Base-by-base conservation (phyloP, 2,888 invertebrate species). In the Pimpla rufipes region DNA sequence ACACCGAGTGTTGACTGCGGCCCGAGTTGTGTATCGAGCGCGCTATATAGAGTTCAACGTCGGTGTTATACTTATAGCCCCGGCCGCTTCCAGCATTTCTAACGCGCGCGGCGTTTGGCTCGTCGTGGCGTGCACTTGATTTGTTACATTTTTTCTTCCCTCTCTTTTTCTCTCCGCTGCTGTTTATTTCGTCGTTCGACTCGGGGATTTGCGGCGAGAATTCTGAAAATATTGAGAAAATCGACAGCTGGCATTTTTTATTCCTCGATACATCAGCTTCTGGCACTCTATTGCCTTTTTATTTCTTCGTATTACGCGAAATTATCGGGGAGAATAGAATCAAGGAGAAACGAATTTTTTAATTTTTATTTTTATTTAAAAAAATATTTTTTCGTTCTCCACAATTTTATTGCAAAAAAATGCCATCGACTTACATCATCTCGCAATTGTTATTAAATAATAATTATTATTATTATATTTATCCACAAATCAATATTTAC, bases 41-140 rank as follows among this genome's bases (percentile, higher is more conserved):
- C 37, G 18, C 37, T 62, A 62, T 62, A 62, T 62, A 62, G 37
- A 62, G 37, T 62, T 62, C 62, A 62, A 37, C 62, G 62, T 2
- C 40, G 62, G 23, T 23, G 10, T 29, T 29, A 29, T 5, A 47
- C 29, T 13, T 62, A 18, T 40, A 35, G 37, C 16, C 62, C 10
- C n/a, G n/a, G 37, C 7, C 10, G 29, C 59, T 16, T 37, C 11
- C 18, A 59, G 35, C 57, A 8, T 10, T 59, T 59, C 10, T 40
- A 35, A n/a, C 35, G 37, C n/a, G 35, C 5, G 35, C 37, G 2
- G 21, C 6, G 52, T 2, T 55, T 42, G 13, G 42, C 42, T 42
- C 42, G 42, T 42, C 29, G 29, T 5, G 29, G 29, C 29, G 29
- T 42, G 42, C 13, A 11, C 42, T 47, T 5, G 2, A 47, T 47